Evolutionary conservation across 1,140 invertebrate species (phyloP), one percentile per base, ranked within the genome.

Genomic region (Propsilocerus akamusi): DNA sequence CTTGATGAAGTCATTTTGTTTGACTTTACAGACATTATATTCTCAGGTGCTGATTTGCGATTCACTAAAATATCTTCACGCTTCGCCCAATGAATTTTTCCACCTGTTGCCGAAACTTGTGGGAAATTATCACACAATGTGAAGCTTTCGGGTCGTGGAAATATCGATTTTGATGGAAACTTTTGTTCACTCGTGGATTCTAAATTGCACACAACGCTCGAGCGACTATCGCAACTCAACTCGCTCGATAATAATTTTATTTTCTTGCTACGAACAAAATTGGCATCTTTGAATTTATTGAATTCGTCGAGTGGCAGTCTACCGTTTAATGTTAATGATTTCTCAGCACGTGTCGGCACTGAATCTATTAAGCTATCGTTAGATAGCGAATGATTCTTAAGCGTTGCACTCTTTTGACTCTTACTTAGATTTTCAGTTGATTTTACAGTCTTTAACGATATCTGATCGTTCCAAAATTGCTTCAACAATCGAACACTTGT

Each of bases 381-480:
- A 20, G 34, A 41, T 17, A 20, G 34, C 17, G 34, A 41, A 20
- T 20, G 22, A 41, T 41, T 20, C 14, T 41, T 41, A 7, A 41
- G 4, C 10, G 34, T 41, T 41, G 34, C 34, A 41, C 34, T 41
- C 34, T 41, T 41, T 41, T 41, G 6, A 41, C 17, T 20, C 5
- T n/a, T n/a, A n/a, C n/a, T n/a, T n/a, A 41, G 22, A 17, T 41
- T 41, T 17, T 41, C 34, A 41, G n/a, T 17, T 20, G 34, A 41
- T 41, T 41, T 41, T n/a, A 20, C 34, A 41, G 34, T 41, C 17
- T 41, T 41, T 41, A n/a, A n/a, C n/a, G n/a, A n/a, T n/a, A 41
- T 41, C 17, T 41, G 34, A 41, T 41, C 34, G 22, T 41, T 41
- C 34, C 34, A 41, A 41, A 41, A 41, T 41, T 41, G 34, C 22